These are phyloP conservation scores for Agonopterix subpropinquella DNA, from an alignment of 2,888 invertebrate genomes.

Conservation along the genomic window DNA sequence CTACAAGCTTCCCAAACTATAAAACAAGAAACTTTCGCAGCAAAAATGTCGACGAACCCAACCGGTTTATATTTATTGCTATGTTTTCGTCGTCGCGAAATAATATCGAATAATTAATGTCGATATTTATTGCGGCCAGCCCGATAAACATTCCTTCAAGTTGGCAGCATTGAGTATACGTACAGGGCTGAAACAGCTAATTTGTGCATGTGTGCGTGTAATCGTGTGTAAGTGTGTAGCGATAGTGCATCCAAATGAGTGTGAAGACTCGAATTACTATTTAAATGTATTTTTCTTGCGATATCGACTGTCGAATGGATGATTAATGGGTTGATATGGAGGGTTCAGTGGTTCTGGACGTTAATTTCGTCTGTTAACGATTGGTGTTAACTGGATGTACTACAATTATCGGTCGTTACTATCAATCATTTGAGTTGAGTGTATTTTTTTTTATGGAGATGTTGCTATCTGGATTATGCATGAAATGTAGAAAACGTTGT, in stretches of 20 bases:
- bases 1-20: conserved; percentile 12
- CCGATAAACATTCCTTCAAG: conserved; percentile 31
- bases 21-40: conserved; percentile 13
- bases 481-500: no score
- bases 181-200: not conserved
- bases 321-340: conserved; percentile 23
- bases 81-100: conserved; percentile 32
- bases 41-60: conserved; percentile 30
- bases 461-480: no score
- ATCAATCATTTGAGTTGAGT: no score
- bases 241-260: conserved; percentile 20
- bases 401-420: no score
- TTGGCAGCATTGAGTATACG: conserved; percentile 9
- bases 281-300: conserved; percentile 31
- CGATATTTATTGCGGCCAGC: conserved; percentile 32
- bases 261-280: conserved; percentile 33
- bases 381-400: not conserved
- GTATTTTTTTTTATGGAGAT: no score
- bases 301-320: conserved; percentile 21
- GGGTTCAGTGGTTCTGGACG: conserved; percentile 18
- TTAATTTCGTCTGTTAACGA: conserved; percentile 3
- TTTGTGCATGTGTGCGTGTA: conserved; percentile 7
- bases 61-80: conserved; percentile 16
- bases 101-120: conserved; percentile 45
- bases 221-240: conserved; percentile 4